Percentiles rank a stretch among this genome's conserved stretches.
phyloP scores from a whole-genome alignment of 2,797 vertebrate genomes.

The Glyptemys insculpta region DNA sequence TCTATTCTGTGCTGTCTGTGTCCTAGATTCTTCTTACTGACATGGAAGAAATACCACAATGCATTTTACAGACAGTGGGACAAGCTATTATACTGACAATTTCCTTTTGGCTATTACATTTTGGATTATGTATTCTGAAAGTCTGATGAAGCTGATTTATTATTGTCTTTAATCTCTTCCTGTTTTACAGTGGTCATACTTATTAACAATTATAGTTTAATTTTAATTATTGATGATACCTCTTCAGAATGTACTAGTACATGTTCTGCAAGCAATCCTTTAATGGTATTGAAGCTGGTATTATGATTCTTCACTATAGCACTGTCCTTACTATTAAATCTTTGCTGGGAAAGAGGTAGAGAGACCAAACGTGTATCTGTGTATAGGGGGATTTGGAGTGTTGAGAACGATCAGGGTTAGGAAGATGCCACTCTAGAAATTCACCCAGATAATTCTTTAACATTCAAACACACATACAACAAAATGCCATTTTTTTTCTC shows the following conservation, averaged over 20 bases:
- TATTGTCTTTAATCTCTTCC: neutral
- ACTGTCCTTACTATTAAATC: neutral
- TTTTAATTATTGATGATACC: neutral
- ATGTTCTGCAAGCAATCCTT: neutral
- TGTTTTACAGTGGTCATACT: neutral
- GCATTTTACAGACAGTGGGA: slow-evolving; percentile 7
- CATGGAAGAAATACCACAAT: slow-evolving; percentile 13
- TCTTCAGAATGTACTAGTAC: neutral
- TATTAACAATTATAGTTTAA: neutral
- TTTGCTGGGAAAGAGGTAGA: neutral
- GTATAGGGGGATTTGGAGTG: neutral
- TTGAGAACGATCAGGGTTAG: neutral
- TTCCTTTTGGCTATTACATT: neutral
- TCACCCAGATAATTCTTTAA: neutral
- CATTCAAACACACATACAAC: neutral
- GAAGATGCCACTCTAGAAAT: neutral
- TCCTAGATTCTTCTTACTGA: slow-evolving; percentile 26
- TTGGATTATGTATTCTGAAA: neutral
- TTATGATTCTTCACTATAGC: neutral
- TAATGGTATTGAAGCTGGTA: neutral
- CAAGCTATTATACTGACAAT: neutral
- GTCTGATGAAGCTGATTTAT: neutral
- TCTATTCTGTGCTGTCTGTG: slow-evolving; percentile 74
- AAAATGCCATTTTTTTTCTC: neutral
- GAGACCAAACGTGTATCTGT: neutral